Conservation (phyloP, 2,113 vertebrate genomes). For the Hystrix cristata region DNA sequence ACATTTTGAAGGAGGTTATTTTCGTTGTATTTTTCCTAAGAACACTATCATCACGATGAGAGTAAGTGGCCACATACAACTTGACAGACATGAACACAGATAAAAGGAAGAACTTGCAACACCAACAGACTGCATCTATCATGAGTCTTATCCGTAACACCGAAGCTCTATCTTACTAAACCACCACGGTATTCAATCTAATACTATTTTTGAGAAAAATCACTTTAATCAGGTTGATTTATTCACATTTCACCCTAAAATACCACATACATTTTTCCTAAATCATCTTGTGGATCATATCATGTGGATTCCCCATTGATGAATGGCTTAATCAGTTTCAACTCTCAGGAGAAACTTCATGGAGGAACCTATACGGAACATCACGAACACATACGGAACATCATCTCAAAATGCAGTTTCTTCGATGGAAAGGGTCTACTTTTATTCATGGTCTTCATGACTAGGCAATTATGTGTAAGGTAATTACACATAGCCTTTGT, state of each 20-base stretch:
- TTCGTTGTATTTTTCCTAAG: background rate
- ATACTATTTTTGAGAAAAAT: background rate
- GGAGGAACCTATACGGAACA: background rate
- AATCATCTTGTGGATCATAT: background rate
- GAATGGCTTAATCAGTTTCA: background rate
- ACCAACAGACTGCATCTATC: background rate
- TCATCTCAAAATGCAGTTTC: background rate
- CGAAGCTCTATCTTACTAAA: background rate
- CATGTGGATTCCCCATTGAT: background rate
- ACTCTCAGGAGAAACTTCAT: background rate
- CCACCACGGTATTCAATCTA: background rate
- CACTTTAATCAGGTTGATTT: background rate
- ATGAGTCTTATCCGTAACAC: too few relatives aligned
- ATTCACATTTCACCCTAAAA: background rate
- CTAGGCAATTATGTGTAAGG: background rate
- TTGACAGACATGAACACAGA: background rate
- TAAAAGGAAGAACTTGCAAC: background rate
- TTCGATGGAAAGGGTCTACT: background rate
- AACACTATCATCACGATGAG: background rate
- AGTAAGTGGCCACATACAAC: too few relatives aligned
- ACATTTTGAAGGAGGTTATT: background rate
- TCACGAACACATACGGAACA: background rate
- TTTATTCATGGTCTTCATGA: background rate
- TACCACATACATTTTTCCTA: background rate
- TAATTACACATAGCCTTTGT: background rate